Base-by-base conservation (phyloP, 2,797 vertebrate genomes). In the Masticophis lateralis region DNA sequence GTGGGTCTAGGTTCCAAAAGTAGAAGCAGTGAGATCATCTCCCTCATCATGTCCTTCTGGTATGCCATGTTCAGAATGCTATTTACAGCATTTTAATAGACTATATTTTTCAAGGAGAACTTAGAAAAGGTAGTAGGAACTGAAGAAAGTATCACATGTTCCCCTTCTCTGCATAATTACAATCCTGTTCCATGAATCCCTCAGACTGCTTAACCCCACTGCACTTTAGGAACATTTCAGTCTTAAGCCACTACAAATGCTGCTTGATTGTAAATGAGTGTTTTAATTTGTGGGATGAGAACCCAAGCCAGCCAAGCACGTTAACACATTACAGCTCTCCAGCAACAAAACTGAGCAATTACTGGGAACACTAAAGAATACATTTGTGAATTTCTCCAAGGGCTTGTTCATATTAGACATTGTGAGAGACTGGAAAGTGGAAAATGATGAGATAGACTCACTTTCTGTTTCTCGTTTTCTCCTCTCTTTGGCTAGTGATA, bases 231-330 rank as follows among this genome's bases (percentile, higher is more conserved):
- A 91, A 91, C 18, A 14, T 91, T 91, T 91, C 93, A 89, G 32
- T 91, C 90, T 89, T 91, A 47, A 47, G 91, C 87, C 27, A 57
- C 91, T 91, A 93, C 93, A 91, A 93, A 91, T 91, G 51, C 90
- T 47, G 59, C 69, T 89, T 57, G 57, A 74, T 91, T 93, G 90
- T 91, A 93, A 93, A 91, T 91, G 93, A 91, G 90, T 89, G 87
- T 91, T 93, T 93, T 93, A 93, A 93, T 93, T 93, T 93, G 93
- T 93, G 87, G 90, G 93, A 93, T 93, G 93, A 93, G 93, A 91
- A 93, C 93, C 90, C 69, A 56, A 93, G 90, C 87, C 87, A 93
- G 93, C 90, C 91, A 74, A 93, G 93, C 90, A 93, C 93, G 69
- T 91, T 93, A 93, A 89, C n/a, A 18, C 91, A 91, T 92, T 60